Base-by-base conservation (phyloP, 1,140 invertebrate species). In the Drosophila melanica region DNA sequence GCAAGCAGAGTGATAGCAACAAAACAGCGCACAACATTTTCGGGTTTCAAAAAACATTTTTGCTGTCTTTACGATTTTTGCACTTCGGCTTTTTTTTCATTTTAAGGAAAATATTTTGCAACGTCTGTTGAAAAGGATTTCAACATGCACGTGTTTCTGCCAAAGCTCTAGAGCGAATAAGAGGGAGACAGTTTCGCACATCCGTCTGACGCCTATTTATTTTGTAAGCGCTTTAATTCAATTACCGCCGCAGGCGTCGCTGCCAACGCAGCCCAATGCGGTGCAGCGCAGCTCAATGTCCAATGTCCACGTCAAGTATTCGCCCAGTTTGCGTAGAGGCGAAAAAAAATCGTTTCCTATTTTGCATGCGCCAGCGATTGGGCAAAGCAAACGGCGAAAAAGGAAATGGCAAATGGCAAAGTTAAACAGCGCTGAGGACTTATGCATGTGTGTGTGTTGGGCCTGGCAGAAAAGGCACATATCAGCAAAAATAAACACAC, bases 271-370 rank as follows among this genome's bases (percentile, higher is more conserved):
- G 65, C 77, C 75, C 81, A 81, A 58, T 44, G 70, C 78, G 60
- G 16, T 44, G 70, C 78, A 63, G 16, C 65, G 81, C 44, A 58
- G 65, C 77, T 78, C 81, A 81, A 59, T 51, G 70, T 60, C 58
- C 60, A 80, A 77, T 81, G 82, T 86, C 82, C 82, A 50, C 72
- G 76, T 87, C 84, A 82, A 79, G 82, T 87, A 86, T 86, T 76
- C 82, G 82, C 82, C 75, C 75, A 70, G 82, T 81, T 65, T 67
- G 65, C 55, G 55, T 57, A 53, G 55, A 77, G 81, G 80, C 80
- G 77, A 66, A 66, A 77, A 77, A 45, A 73, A 66, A 60, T 72
- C 69, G 80, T 84, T 87, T 87, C 84, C 84, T 87, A 87, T 80
- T 86, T 89, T 82, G 75, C 71, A 79, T 81, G 75, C 33, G 33